Base-by-base conservation (phyloP, 2,797 vertebrate species). In the Mallotus villosus region DNA sequence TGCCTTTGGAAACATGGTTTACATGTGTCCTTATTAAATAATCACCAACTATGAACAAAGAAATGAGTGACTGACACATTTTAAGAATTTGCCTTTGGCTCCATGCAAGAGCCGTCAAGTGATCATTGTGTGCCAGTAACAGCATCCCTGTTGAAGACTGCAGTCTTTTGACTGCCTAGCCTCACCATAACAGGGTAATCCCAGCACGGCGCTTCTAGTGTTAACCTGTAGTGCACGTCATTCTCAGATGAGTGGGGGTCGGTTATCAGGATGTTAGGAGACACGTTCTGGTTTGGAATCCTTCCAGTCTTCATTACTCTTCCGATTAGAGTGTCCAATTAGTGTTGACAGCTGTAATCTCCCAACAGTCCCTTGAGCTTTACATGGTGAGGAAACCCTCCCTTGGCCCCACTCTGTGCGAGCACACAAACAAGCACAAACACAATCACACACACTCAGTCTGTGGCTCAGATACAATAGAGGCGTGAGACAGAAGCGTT, bases 251-350 rank as follows among this genome's bases (percentile, higher is more conserved):
- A 27, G 22, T 25, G 21, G 22, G 58, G 24, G 58, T 27, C 21
- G 22, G 12, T 60, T 60, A 59, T 24, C 22, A 21, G 21, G 19
- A n/a, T 7, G 19, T 59, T 11, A 59, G 57, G 57, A 21, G 8
- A 21, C 19, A n/a, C 8, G 55, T 5, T 58, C 21, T 53, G 19
- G n/a, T 21, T 59, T 59, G 57, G 57, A 59, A 24, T 59, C 21
- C 21, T 22, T 21, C 27, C 29, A 21, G 9, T 63, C 63, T 51
- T 25, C 71, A 74, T 76, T 58, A 55, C 14, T 61, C 62, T 69
- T 67, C 64, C 27, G 25, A 51, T 76, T 83, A 63, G 82, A 74
- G 55, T 77, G 73, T 69, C 81, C 17, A 34, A 74, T 74, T 78
- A 64, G 57, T 73, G 72, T 55, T 73, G 73, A 76, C 70, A 75